Percentiles rank a stretch among this genome's conserved stretches.
Conservation (phyloP, 2,113 vertebrate species). For the Ia io region DNA sequence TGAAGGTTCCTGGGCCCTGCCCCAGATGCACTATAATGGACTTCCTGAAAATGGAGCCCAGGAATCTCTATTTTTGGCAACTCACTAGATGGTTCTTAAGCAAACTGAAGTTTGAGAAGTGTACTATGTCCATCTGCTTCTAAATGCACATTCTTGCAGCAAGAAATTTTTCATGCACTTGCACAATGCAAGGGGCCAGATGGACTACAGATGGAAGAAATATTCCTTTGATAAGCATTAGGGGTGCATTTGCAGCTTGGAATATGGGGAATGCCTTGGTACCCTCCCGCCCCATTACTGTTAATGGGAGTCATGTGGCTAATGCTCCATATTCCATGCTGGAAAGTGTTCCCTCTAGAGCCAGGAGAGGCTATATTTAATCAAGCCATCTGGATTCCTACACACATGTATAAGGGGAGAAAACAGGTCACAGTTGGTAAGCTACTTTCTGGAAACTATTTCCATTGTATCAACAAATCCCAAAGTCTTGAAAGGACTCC, state of each 20-base stretch:
- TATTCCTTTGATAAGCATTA: background rate
- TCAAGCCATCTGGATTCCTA: conserved; percentile 68
- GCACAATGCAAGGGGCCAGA: background rate
- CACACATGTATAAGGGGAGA: conserved; percentile 56
- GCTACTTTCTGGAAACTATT: conserved; percentile 64
- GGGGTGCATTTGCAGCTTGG: background rate
- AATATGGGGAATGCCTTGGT: conserved; percentile 22
- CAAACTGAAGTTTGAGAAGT: background rate
- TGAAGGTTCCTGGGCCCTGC: background rate
- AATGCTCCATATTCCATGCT: conserved; percentile 18
- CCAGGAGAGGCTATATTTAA: conserved; percentile 71
- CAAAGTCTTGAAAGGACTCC: background rate
- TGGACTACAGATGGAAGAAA: background rate
- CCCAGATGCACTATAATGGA: background rate
- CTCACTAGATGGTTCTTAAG: background rate
- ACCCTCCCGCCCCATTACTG: conserved; percentile 18
- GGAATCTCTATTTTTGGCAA: conserved; percentile 1
- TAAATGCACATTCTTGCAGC: background rate
- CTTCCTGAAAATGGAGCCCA: background rate
- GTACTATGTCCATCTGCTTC: background rate
- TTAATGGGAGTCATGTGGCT: conserved; percentile 52
- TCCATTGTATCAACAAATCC: conserved; percentile 62
- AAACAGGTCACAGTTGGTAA: conserved; percentile 68
- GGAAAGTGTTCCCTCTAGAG: conserved; percentile 64
- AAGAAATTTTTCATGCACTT: conserved; percentile 47